Evolutionary conservation across 2,113 vertebrate genomes (phyloP).

Genomic region (Eleginops maclovinus): DNA sequence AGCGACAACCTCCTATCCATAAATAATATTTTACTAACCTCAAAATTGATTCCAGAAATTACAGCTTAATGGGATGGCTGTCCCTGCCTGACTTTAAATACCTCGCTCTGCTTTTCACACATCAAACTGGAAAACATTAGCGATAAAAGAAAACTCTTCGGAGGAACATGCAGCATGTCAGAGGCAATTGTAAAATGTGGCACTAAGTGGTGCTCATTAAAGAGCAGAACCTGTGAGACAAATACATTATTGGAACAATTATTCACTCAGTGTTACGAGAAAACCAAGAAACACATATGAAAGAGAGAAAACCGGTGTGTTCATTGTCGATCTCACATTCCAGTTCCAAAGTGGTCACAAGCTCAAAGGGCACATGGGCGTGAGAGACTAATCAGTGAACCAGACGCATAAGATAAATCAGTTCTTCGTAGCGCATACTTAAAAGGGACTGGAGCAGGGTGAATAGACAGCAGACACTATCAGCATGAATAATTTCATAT

Average conservation of each 20-base stretch:
- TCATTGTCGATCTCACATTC: neutral
- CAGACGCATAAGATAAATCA: neutral
- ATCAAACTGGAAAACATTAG: conserved; percentile 28
- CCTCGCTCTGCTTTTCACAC: conserved; percentile 22
- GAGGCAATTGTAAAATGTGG: conserved; percentile 18
- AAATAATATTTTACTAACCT: conserved; percentile 39
- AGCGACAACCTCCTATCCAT: conserved; percentile 10
- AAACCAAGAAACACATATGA: neutral
- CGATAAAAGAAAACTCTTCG: conserved; percentile 20
- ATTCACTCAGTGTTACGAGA: neutral
- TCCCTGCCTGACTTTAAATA: conserved; percentile 24
- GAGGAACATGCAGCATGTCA: neutral
- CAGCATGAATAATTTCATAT: neutral
- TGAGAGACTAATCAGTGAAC: conserved; percentile 8
- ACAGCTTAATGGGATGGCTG: conserved; percentile 35
- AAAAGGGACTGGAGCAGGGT: neutral
- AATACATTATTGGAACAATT: conserved; percentile 7
- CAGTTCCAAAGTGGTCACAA: conserved; percentile 10
- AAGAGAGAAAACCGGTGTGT: conserved; percentile 2
- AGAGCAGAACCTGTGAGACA: neutral
- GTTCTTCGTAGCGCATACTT: neutral
- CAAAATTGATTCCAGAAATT: conserved; percentile 36
- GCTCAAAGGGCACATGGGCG: neutral
- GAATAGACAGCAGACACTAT: neutral
- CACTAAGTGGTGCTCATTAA: conserved; percentile 8